Evolutionary conservation across 2,888 invertebrate species (phyloP), one percentile per base, ranked within the genome.

Genomic region (Sphaerolaimus hirsutus): DNA sequence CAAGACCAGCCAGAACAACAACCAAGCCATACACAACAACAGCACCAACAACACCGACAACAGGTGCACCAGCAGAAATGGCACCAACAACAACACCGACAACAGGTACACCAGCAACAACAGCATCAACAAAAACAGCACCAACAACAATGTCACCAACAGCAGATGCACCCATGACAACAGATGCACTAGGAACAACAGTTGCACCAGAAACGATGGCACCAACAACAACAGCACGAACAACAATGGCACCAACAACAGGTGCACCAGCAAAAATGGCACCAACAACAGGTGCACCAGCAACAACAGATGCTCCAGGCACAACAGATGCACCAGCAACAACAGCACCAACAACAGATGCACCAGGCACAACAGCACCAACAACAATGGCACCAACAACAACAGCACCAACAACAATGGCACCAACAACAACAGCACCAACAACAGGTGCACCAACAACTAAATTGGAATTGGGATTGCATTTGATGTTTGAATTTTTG

Each of bases 241-340:
- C 41, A 40, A 40, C 41, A 40, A 40, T n/a, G n/a, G n/a, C 41
- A 40, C 7, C 41, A 40, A 40, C 41, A 40, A 23, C 41, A 40
- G n/a, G 10, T 12, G n/a, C 41, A 40, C 7, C 41, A 40, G n/a
- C 41, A 40, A 40, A 7, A 40, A 40, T n/a, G n/a, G n/a, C 41
- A 40, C 7, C 41, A 40, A 40, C 41, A 40, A 40, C 41, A 40
- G n/a, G 10, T 12, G n/a, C 41, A 40, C 7, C 41, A 40, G n/a
- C 41, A 40, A 40, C 41, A 40, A 40, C 41, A 40, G n/a, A 7
- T 12, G n/a, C 41, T 12, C 7, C 41, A 40, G n/a, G 10, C 7
- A 40, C 41, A 40, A 40, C 41, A 40, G n/a, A 7, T 12, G n/a
- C 41, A 40, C 7, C 41, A 40, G n/a, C 41, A 40, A 40, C 41